Percentiles rank a stretch among this genome's conserved stretches.
Evolutionary conservation across 1,140 invertebrate genomes (phyloP).

Genomic region (Pseudomyrmex dendroicus): DNA sequence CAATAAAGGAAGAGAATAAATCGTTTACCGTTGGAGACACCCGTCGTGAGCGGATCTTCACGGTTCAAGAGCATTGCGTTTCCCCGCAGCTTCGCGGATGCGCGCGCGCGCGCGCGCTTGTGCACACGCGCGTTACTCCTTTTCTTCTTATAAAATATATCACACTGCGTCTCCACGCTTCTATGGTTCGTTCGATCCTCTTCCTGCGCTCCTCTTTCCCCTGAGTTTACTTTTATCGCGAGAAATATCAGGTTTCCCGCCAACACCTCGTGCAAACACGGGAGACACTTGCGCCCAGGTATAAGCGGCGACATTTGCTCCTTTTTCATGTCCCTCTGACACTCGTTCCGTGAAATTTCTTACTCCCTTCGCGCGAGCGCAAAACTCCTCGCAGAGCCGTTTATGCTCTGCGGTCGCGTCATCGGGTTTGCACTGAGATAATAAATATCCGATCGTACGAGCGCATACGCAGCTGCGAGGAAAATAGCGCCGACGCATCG

Average conservation of each 20-base stretch:
- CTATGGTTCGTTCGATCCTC: conserved; percentile 23
- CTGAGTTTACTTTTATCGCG: conserved; percentile 49
- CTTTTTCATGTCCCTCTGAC: conserved; percentile 60
- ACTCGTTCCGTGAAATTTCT: conserved; percentile 59
- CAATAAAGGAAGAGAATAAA: conserved; percentile 66
- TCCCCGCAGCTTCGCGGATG: conserved; percentile 31
- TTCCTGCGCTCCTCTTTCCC: background rate
- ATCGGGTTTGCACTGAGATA: conserved; percentile 53
- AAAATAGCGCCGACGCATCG: conserved; percentile 42
- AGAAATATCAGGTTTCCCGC: conserved; percentile 61
- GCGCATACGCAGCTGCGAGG: conserved; percentile 54
- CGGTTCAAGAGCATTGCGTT: conserved; percentile 53
- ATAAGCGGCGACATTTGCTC: conserved; percentile 58
- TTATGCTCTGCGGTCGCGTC: conserved; percentile 55
- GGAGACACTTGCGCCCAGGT: conserved; percentile 52
- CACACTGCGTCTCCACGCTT: conserved; percentile 52
- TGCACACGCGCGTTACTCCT: background rate
- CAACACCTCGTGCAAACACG: conserved; percentile 56
- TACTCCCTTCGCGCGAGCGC: conserved; percentile 38
- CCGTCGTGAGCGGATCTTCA: conserved; percentile 68
- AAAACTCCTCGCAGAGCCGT: conserved; percentile 42
- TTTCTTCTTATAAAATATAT: conserved; percentile 72
- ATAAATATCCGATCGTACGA: conserved; percentile 62
- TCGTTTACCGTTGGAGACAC: conserved; percentile 68
- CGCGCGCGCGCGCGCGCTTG: background rate